These are phyloP conservation scores for Caenorhabditis drosophilae DNA, from an alignment of 2,888 invertebrate genomes.

Conservation along the genomic window DNA sequence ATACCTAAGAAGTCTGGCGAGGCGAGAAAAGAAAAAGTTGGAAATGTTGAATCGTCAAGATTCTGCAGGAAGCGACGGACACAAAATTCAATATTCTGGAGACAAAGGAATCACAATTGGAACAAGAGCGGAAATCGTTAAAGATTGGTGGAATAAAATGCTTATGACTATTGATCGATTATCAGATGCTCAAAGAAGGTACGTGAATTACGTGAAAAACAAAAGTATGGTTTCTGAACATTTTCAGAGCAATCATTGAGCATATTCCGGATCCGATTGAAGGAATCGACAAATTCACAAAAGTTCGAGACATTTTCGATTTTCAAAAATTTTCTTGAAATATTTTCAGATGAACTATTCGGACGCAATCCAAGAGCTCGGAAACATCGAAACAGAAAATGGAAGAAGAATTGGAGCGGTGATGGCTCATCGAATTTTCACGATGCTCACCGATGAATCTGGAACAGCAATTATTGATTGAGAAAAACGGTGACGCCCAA, in stretches of 20 bases:
- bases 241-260: constrained; percentile 27
- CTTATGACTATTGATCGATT: constrained; percentile 32
- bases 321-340: no score
- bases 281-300: constrained; percentile 24
- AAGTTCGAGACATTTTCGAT: constrained; percentile 6
- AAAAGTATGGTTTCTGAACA: not conserved
- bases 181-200: constrained; percentile 30
- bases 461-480: constrained; percentile 39
- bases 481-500: no score
- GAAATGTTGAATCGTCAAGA: not conserved
- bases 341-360: constrained; percentile 37
- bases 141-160: constrained; percentile 52
- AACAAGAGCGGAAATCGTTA: constrained; percentile 20
- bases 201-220: not conserved
- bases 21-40: constrained; percentile 21
- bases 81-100: constrained; percentile 26
- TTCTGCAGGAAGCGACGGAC: constrained; percentile 3
- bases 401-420: constrained; percentile 37
- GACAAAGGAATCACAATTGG: constrained; percentile 36
- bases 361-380: constrained; percentile 29
- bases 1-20: constrained; percentile 26
- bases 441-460: constrained; percentile 43
- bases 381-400: constrained; percentile 36
- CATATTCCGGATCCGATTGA: constrained; percentile 39
- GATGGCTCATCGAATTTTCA: constrained; percentile 41